phyloP scores from a whole-genome alignment of 2,797 vertebrate genomes.

The Thaleichthys pacificus region DNA sequence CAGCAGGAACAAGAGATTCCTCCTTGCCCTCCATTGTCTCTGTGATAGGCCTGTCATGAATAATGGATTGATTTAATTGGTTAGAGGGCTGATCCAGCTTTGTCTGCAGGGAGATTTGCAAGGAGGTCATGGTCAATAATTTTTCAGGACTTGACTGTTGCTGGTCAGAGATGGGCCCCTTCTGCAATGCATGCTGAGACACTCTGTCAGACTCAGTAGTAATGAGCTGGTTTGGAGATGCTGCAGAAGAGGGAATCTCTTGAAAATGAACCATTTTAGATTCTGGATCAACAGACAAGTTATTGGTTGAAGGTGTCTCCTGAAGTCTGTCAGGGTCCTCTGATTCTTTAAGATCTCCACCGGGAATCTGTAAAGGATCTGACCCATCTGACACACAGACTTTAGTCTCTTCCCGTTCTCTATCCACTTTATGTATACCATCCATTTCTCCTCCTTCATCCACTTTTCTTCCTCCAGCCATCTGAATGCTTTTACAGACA shows the following conservation, averaged over 20 bases:
- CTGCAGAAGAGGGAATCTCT: constrained; percentile 10
- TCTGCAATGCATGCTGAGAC: constrained; percentile 12
- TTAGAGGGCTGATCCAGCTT: constrained; percentile 31
- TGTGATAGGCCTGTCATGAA: constrained; percentile 21
- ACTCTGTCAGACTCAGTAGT: constrained; percentile 6
- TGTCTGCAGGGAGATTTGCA: constrained; percentile 28
- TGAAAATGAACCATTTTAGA: constrained; percentile 42
- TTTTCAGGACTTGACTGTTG: constrained; percentile 31
- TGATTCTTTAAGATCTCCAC: constrained; percentile 29
- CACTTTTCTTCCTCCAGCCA: constrained; percentile 15
- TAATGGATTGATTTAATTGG: constrained; percentile 38
- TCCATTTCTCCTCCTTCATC: constrained; percentile 29
- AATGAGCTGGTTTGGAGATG: constrained; percentile 36
- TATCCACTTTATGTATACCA: constrained; percentile 9
- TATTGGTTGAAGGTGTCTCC: constrained; percentile 21
- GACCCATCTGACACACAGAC: constrained; percentile 26
- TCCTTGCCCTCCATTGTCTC: constrained; percentile 19
- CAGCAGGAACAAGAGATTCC: neutral
- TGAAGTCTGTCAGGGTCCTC: constrained; percentile 19
- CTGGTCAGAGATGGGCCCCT: constrained; percentile 26
- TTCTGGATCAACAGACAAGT: constrained; percentile 31
- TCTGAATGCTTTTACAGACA: constrained; percentile 31
- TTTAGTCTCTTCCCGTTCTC: neutral
- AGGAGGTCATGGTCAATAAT: constrained; percentile 13
- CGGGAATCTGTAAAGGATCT: constrained; percentile 23